Percentiles rank a stretch among this genome's conserved stretches.
Evolutionary conservation across 2,113 vertebrate species (phyloP).

Genomic region (Trogon melanurus): DNA sequence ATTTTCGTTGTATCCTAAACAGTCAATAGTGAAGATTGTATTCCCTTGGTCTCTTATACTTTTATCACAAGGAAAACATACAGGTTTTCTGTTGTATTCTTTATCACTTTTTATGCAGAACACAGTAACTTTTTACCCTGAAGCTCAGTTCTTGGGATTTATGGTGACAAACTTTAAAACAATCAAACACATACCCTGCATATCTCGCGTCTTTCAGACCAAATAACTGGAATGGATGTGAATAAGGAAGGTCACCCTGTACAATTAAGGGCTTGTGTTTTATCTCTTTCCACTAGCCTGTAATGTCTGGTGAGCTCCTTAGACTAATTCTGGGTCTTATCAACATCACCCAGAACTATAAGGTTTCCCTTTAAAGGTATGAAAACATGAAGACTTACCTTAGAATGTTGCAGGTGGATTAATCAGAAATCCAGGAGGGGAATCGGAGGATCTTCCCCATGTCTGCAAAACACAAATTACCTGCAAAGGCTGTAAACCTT

Average conservation of each 20-base stretch:
- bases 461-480: not conserved
- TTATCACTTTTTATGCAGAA: not conserved
- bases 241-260: not conserved
- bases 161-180: not conserved
- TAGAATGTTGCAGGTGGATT: not conserved
- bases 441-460: not conserved
- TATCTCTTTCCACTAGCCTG: not conserved
- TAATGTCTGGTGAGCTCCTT: not conserved
- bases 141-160: not conserved
- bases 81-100: not conserved
- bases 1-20: conserved; percentile 40
- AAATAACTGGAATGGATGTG: not conserved
- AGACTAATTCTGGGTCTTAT: not conserved
- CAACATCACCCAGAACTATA: not conserved
- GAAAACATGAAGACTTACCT: not conserved
- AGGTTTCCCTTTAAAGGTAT: not conserved
- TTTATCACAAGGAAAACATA: conserved; percentile 6
- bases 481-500: not conserved
- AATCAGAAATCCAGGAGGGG: not conserved
- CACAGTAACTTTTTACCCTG: not conserved
- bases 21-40: conserved; percentile 24
- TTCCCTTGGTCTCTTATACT: not conserved
- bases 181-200: not conserved
- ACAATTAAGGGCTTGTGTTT: not conserved
- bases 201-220: not conserved